These are phyloP conservation scores for Leptinotarsa haldemani DNA, from an alignment of 2,888 invertebrate species.

Conservation along the genomic window DNA sequence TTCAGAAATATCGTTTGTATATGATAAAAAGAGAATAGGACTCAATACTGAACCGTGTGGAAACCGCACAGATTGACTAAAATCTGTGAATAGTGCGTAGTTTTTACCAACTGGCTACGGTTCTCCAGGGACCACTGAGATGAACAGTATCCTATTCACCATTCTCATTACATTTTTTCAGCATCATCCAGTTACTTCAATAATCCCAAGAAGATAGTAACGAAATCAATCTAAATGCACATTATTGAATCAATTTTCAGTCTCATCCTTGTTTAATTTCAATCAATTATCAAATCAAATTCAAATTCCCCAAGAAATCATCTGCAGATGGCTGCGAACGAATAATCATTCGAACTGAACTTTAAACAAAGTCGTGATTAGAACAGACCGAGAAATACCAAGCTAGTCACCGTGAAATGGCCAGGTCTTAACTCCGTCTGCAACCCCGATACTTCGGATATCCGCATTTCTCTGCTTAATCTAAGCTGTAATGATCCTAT, in stretches of 20 bases:
- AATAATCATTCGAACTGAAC: slow-evolving; percentile 40
- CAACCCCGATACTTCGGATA: slow-evolving; percentile 49
- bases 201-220: background rate
- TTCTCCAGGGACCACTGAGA: too few relatives aligned
- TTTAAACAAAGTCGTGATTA: slow-evolving; percentile 41
- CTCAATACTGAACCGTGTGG: too few relatives aligned
- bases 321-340: slow-evolving; percentile 31
- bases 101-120: too few relatives aligned
- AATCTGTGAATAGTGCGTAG: too few relatives aligned
- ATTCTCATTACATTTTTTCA: background rate
- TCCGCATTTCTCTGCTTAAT: slow-evolving; percentile 55
- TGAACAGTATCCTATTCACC: too few relatives aligned
- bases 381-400: slow-evolving; percentile 41
- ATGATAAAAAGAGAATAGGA: too few relatives aligned
- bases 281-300: slow-evolving; percentile 21
- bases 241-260: background rate
- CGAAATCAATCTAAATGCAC: background rate
- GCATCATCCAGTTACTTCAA: background rate
- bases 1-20: too few relatives aligned
- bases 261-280: slow-evolving; percentile 1
- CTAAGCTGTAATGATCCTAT: slow-evolving; percentile 56
- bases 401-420: slow-evolving; percentile 51
- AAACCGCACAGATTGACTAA: too few relatives aligned
- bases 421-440: slow-evolving; percentile 43
- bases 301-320: slow-evolving; percentile 17